phyloP scores from a whole-genome alignment of 2,113 vertebrate genomes.

The Arvicanthis niloticus region DNA sequence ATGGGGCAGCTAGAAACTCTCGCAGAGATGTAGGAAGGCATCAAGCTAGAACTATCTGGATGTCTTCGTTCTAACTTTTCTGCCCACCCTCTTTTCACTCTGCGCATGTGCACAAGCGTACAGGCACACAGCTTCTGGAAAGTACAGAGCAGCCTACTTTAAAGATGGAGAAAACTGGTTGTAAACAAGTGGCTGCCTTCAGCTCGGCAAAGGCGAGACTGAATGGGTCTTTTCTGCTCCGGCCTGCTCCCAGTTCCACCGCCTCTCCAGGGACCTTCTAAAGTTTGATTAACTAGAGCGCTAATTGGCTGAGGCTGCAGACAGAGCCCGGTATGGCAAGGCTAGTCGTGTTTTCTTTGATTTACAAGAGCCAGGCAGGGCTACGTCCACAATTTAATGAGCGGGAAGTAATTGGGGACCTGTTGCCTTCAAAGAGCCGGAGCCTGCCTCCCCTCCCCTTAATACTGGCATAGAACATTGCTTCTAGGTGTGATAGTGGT shows the following conservation, averaged over 20 bases:
- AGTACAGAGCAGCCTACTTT: not conserved
- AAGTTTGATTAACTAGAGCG: slow-evolving; percentile 15
- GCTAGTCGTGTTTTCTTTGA: slow-evolving; percentile 28
- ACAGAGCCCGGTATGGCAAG: not conserved
- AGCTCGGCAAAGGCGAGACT: not conserved
- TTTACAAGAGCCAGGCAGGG: not conserved
- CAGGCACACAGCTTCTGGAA: not conserved
- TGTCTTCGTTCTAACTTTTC: not conserved
- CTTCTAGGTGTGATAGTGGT: rapidly evolving
- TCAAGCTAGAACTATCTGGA: not conserved
- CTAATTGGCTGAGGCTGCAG: slow-evolving; percentile 33
- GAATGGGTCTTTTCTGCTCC: not conserved
- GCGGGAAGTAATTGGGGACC: not conserved
- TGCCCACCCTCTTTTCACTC: not conserved
- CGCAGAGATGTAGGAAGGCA: not conserved
- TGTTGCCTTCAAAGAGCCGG: not conserved
- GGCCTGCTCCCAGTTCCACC: not conserved
- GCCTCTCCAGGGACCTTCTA: slow-evolving; percentile 32
- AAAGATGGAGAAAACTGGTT: not conserved
- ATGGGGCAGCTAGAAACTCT: not conserved
- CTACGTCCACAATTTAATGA: not conserved
- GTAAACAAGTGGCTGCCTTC: not conserved
- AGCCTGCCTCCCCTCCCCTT: no score
- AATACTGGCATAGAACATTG: not conserved
- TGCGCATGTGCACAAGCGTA: rapidly evolving